Percentiles rank a stretch among this genome's conserved stretches.
phyloP scores from a whole-genome alignment of 2,888 invertebrate genomes.

The Anarsia innoxiella region DNA sequence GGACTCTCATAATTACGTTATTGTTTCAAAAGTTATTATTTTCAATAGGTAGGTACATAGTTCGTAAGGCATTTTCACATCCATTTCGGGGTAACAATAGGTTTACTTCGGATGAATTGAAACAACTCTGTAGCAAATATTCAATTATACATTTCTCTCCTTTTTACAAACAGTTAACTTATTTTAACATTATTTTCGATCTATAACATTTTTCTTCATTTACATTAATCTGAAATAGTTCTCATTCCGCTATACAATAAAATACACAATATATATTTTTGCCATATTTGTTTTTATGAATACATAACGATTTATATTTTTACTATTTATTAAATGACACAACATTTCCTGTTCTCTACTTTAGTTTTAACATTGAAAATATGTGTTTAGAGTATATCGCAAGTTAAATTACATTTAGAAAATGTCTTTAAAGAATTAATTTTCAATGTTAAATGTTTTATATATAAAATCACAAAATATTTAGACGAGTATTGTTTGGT shows the following conservation, averaged over 20 bases:
- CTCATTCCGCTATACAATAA: conserved; percentile 72
- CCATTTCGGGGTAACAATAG: too few species aligned
- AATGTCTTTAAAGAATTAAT: conserved; percentile 15
- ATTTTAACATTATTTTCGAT: conserved; percentile 68
- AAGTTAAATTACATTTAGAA: neutral
- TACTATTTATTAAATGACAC: conserved; percentile 68
- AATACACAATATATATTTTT: conserved; percentile 62
- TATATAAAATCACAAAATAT: neutral
- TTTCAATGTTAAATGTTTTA: neutral
- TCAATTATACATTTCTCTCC: conserved; percentile 72
- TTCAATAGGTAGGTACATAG: too few species aligned
- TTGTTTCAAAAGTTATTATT: too few species aligned
- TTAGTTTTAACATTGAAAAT: conserved; percentile 42
- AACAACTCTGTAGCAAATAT: conserved; percentile 65
- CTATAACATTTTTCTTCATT: conserved; percentile 69
- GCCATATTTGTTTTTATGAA: conserved; percentile 64
- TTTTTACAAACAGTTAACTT: conserved; percentile 75
- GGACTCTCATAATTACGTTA: too few species aligned
- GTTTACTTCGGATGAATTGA: conserved; percentile 44
- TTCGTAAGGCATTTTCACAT: too few species aligned
- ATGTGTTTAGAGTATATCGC: conserved; percentile 4
- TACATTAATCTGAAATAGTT: conserved; percentile 70
- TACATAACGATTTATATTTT: conserved; percentile 60
- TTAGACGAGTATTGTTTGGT: conserved; percentile 6
- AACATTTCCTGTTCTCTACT: conserved; percentile 56